phyloP scores from a whole-genome alignment of 2,888 invertebrate species.

The Melipona beecheii region DNA sequence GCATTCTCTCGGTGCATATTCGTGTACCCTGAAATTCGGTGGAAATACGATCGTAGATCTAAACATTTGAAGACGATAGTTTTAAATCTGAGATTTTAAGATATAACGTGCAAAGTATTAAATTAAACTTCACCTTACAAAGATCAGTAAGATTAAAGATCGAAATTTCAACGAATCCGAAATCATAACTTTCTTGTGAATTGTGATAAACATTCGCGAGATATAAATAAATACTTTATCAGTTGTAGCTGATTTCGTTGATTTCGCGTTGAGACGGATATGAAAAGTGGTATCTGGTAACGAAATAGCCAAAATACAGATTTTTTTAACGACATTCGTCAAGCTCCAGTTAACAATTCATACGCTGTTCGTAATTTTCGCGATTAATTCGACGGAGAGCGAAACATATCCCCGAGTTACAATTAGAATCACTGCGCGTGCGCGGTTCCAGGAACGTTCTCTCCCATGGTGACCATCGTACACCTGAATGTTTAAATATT shows the following conservation, averaged over 20 bases:
- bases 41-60: background rate
- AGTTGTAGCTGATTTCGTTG: slow-evolving; percentile 16
- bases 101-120: too few relatives aligned
- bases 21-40: background rate
- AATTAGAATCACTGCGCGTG: slow-evolving; percentile 9
- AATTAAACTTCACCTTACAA: too few relatives aligned
- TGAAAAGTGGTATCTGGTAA: background rate
- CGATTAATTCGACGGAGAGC: slow-evolving; percentile 28
- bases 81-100: too few relatives aligned
- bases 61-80: background rate
- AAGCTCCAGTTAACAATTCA: slow-evolving; percentile 42
- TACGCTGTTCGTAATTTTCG: slow-evolving; percentile 24
- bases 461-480: background rate
- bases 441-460: slow-evolving; percentile 19
- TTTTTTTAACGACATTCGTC: background rate
- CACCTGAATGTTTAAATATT: background rate
- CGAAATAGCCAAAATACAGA: too few relatives aligned
- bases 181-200: too few relatives aligned
- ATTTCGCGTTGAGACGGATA: background rate
- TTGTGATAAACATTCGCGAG: background rate
- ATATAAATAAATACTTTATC: background rate
- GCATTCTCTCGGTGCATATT: background rate
- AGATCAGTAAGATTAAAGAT: background rate
- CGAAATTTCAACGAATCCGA: background rate
- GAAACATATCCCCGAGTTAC: slow-evolving; percentile 8